Evolutionary conservation across 2,797 vertebrate genomes (phyloP).

Genomic region (Enteromius argenteus): DNA sequence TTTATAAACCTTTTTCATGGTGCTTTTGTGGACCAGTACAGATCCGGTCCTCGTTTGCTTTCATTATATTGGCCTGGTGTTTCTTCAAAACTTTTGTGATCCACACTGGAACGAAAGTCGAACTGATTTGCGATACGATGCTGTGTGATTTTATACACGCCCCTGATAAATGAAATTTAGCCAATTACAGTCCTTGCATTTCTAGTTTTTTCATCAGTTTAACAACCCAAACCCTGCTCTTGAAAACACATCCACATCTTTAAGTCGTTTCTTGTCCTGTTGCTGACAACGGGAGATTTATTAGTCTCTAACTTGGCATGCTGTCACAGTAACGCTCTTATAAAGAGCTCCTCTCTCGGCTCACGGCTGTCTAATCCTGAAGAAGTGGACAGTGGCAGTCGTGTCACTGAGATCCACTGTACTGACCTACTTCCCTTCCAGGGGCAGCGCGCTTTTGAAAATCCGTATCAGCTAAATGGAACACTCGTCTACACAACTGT

Average conservation of each 20-base stretch:
- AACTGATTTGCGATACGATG: neutral
- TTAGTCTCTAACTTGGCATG: constrained; percentile 33
- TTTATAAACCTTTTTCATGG: neutral
- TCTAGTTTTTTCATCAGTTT: neutral
- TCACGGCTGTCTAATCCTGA: constrained; percentile 17
- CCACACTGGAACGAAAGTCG: neutral
- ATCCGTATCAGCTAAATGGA: constrained; percentile 70
- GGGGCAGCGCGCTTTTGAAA: constrained; percentile 58
- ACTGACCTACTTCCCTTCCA: constrained; percentile 76
- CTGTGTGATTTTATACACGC: neutral
- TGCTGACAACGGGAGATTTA: constrained; percentile 33
- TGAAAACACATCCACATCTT: constrained; percentile 13
- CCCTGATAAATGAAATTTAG: neutral
- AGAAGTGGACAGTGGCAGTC: constrained; percentile 60
- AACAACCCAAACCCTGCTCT: neutral
- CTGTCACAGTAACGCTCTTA: constrained; percentile 18
- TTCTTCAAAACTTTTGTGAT: constrained; percentile 2
- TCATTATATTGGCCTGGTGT: neutral
- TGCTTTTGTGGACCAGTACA: neutral
- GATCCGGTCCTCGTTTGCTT: neutral
- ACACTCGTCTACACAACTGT: constrained; percentile 77
- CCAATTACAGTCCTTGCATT: neutral
- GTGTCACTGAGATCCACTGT: constrained; percentile 63
- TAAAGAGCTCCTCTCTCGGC: constrained; percentile 3
- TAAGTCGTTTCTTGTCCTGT: constrained; percentile 16